Conservation (phyloP, 2,113 vertebrate species). For the Scomber scombrus region DNA sequence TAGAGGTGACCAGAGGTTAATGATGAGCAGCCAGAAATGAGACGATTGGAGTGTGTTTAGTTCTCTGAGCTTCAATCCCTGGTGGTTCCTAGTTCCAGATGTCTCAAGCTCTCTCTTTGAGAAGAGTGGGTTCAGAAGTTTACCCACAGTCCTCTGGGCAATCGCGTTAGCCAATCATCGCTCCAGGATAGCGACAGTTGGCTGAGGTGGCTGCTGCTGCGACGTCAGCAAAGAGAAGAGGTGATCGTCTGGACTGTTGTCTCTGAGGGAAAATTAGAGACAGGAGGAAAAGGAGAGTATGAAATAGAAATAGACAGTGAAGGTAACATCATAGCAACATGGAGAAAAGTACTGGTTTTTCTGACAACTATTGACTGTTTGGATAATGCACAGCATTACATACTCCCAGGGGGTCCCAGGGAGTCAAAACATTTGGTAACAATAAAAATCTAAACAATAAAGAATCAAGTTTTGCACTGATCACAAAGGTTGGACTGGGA, state of each 20-base stretch:
- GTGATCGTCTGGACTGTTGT: constrained; percentile 28
- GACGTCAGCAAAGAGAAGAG: constrained; percentile 37
- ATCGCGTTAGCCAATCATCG: constrained; percentile 55
- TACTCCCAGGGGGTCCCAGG: not conserved
- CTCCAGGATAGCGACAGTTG: constrained; percentile 44
- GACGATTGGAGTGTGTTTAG: constrained; percentile 49
- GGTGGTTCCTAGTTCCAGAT: constrained; percentile 74
- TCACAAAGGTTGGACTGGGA: constrained; percentile 31
- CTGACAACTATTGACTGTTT: constrained; percentile 13
- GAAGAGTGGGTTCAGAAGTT: constrained; percentile 77
- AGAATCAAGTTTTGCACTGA: constrained; percentile 16
- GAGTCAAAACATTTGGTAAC: constrained; percentile 32
- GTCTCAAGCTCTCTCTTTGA: constrained; percentile 71
- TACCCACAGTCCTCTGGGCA: constrained; percentile 72
- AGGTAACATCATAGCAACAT: not conserved
- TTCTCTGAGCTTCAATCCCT: constrained; percentile 66
- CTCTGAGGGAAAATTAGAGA: constrained; percentile 15
- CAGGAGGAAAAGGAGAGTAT: not conserved
- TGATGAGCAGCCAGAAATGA: constrained; percentile 72
- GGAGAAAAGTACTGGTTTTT: constrained; percentile 1
- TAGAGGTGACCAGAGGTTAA: constrained; percentile 78
- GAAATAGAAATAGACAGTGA: constrained; percentile 4
- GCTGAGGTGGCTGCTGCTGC: constrained; percentile 36
- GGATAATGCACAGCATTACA: constrained; percentile 28
- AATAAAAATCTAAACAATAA: constrained; percentile 33